Conservation (phyloP, 2,113 vertebrate species). For the Syngnathus typhle region DNA sequence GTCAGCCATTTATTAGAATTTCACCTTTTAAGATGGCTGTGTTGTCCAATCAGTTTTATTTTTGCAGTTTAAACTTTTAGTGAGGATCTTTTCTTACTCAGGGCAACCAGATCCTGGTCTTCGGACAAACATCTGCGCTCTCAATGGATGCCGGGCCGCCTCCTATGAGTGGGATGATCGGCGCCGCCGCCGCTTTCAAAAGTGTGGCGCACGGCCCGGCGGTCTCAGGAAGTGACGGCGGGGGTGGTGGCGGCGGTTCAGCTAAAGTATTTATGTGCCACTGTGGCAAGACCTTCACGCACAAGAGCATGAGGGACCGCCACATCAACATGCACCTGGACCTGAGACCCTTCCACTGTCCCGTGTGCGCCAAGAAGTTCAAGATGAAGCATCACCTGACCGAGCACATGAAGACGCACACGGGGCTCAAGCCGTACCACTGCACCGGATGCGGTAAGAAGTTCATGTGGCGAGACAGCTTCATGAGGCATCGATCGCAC, state of each 20-base stretch:
- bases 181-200: conserved; percentile 58
- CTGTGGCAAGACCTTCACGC: conserved; percentile 89
- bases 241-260: conserved; percentile 35
- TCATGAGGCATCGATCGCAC: conserved; percentile 84
- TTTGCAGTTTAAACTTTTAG: too few relatives aligned
- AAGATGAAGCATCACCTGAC: conserved; percentile 97
- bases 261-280: conserved; percentile 89
- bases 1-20: background rate
- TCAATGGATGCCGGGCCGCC: conserved; percentile 50
- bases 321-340: conserved; percentile 96
- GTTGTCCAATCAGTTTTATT: too few relatives aligned
- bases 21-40: too few relatives aligned
- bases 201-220: conserved; percentile 65
- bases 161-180: conserved; percentile 48
- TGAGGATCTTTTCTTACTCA: conserved; percentile 14
- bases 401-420: conserved; percentile 95
- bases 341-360: conserved; percentile 87
- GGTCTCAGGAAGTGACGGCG: conserved; percentile 41
- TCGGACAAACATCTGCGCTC: conserved; percentile 59
- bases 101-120: conserved; percentile 79
- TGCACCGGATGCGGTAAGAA: conserved; percentile 83
- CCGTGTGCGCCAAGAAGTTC: conserved; percentile 87
- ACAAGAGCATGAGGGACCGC: conserved; percentile 88
- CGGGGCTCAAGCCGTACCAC: conserved; percentile 86
- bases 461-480: conserved; percentile 96